Evolutionary conservation across 2,113 vertebrate genomes (phyloP).

Genomic region (Indicator indicator): DNA sequence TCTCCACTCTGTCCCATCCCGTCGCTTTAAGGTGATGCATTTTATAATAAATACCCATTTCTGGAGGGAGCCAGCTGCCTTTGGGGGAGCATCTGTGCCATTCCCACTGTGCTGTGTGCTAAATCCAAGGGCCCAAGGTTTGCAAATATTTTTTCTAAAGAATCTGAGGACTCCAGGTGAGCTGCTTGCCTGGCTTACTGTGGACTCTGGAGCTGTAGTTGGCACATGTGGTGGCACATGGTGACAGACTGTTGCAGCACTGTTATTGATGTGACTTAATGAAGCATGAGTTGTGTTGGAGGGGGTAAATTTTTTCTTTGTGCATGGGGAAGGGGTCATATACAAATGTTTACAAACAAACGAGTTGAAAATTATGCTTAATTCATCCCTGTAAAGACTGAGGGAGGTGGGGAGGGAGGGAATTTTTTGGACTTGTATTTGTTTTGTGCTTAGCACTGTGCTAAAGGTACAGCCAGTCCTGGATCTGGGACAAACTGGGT

Average conservation of each 20-base stretch:
- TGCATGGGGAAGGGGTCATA: background rate
- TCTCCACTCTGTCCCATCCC: background rate
- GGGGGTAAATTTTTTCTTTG: background rate
- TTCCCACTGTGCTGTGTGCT: conserved; percentile 15
- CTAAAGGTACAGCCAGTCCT: background rate
- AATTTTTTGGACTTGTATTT: background rate
- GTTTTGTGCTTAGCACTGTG: background rate
- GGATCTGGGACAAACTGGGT: background rate
- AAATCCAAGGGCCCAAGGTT: conserved; percentile 23
- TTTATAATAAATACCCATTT: background rate
- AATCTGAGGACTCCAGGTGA: background rate
- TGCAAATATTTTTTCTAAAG: conserved; percentile 51
- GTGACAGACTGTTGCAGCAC: background rate
- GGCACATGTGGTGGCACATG: background rate
- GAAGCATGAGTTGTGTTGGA: background rate
- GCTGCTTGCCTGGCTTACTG: background rate
- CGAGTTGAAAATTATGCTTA: background rate
- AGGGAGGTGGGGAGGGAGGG: background rate
- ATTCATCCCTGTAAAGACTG: background rate
- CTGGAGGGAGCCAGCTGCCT: background rate
- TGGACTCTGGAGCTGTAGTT: background rate
- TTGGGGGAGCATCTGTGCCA: background rate
- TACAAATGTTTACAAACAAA: conserved; percentile 1
- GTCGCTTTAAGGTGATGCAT: background rate
- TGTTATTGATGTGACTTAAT: background rate